phyloP scores from a whole-genome alignment of 1,140 invertebrate species.

The Anthonomus grandis region DNA sequence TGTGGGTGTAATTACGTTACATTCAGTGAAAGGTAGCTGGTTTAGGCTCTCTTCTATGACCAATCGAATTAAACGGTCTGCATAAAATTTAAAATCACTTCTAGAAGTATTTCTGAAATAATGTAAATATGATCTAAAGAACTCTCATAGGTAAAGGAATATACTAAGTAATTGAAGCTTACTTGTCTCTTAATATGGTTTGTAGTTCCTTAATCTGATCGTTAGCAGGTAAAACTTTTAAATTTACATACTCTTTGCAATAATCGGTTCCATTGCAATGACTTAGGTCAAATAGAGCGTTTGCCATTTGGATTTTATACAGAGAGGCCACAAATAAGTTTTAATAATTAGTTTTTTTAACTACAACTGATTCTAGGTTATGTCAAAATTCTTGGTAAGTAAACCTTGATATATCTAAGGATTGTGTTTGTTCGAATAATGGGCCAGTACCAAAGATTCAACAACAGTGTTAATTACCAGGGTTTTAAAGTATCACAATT shows the following conservation, averaged over 20 bases:
- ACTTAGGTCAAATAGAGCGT: conserved; percentile 34
- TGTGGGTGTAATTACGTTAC: conserved; percentile 89
- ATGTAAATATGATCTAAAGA: conserved; percentile 11
- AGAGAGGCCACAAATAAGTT: no score
- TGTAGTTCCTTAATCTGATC: conserved; percentile 91
- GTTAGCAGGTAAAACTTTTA: conserved; percentile 78
- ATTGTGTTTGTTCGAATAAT: no score
- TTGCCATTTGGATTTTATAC: conserved; percentile 42
- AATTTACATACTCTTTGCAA: conserved; percentile 65
- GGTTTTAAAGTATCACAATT: no score
- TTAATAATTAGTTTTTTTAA: no score
- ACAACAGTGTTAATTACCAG: no score
- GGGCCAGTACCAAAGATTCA: no score
- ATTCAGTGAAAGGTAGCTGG: conserved; percentile 89
- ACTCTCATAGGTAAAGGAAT: conserved; percentile 8
- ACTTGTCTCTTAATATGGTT: conserved; percentile 94
- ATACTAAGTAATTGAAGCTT: conserved; percentile 35
- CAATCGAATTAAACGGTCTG: conserved; percentile 89
- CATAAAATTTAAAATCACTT: conserved; percentile 98
- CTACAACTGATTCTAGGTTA: no score
- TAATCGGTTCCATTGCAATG: conserved; percentile 24
- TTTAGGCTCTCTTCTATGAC: conserved; percentile 99
- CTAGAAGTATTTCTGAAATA: conserved; percentile 80
- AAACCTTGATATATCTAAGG: no score
- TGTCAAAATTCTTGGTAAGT: no score